Base-by-base conservation (phyloP, 2,797 vertebrate species). In the Dendrocincla tyrannina region DNA sequence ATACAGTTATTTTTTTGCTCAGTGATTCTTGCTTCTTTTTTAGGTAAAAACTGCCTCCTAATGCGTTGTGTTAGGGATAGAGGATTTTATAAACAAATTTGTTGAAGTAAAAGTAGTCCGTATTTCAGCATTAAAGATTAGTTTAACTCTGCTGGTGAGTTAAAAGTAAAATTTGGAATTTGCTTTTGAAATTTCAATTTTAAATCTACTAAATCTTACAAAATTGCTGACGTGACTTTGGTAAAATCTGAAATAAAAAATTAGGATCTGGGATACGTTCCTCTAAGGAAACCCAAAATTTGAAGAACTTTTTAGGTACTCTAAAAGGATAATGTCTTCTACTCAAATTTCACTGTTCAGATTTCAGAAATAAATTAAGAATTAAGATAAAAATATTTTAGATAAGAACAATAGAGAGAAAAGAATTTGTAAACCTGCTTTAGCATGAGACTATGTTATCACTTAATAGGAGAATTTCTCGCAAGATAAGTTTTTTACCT, bases 1-100 rank as follows among this genome's bases (percentile, higher is more conserved):
- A 42, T 50, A 18, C 0, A 0, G 27, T 27, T 62, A 8, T 37
- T 22, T 55, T 41, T 64, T 63, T 70, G 1, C 12, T 67, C 1
- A 69, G 5, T 41, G 11, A n/a, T 41, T 75, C 67, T 83, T 83
- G 13, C 9, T 46, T 67, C 7, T 70, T 91, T 49, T 87, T 83
- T 11, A 44, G 78, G 58, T 44, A 5, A 41, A 88, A 78, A 67
- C 73, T 25, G 3, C 8, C 9, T 77, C 22, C 10, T 80, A 52
- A 33, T 52, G 35, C 14, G 28, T 41, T 22, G 6, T 76, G 9
- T 59, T 67, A 59, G 5, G 12, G 9, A 19, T 27, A 91, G n/a
- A 59, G 14, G 17, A 73, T 82, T 89, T 87, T 80, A 42, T 63
- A 30, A 92, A 58, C 9, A 56, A 79, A 52, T 53, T 39, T 10